Base-by-base conservation (phyloP, 1,140 invertebrate species). In the Cylas formicarius region DNA sequence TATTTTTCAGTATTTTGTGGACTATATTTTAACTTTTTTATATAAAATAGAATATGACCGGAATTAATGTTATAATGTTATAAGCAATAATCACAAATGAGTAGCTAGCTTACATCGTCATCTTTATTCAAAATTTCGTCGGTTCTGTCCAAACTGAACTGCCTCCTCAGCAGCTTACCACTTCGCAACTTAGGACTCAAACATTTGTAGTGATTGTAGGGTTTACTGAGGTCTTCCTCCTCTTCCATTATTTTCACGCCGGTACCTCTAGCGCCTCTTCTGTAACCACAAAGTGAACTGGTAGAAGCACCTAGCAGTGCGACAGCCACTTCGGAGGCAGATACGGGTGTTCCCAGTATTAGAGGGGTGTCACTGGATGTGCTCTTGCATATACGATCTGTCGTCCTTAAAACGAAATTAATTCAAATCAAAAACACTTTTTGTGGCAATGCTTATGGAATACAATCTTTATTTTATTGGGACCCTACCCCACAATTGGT, bases 81-180 rank as follows among this genome's bases (percentile, higher is more conserved):
- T n/a, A n/a, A n/a, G n/a, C n/a, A n/a, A n/a, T n/a, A n/a, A n/a
- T n/a, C n/a, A n/a, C n/a, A n/a, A n/a, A n/a, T n/a, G n/a, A n/a
- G n/a, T n/a, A n/a, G n/a, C n/a, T n/a, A n/a, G n/a, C n/a, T n/a
- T n/a, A n/a, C n/a, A n/a, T n/a, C n/a, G n/a, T n/a, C 26, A 27
- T 43, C 40, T n/a, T n/a, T 33, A 27, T 40, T 54, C 10, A 28
- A 10, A 5, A 21, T 24, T 20, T 76, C 73, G 53, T 82, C 78
- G 9, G 78, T 72, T 18, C 78, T 71, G 55, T 83, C 81, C 22
- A 84, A 63, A 55, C 80, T 82, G 55, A 81, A 84, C 61, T 84
- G 80, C 26, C 80, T 70, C 42, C 78, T 72, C 20, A 82, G 61
- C 41, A 79, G 67, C 45, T 78, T 73, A 20, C 69, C 71, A 3